These are phyloP conservation scores for Eurystomus gularis DNA, from an alignment of 2,113 vertebrate genomes.

Conservation along the genomic window DNA sequence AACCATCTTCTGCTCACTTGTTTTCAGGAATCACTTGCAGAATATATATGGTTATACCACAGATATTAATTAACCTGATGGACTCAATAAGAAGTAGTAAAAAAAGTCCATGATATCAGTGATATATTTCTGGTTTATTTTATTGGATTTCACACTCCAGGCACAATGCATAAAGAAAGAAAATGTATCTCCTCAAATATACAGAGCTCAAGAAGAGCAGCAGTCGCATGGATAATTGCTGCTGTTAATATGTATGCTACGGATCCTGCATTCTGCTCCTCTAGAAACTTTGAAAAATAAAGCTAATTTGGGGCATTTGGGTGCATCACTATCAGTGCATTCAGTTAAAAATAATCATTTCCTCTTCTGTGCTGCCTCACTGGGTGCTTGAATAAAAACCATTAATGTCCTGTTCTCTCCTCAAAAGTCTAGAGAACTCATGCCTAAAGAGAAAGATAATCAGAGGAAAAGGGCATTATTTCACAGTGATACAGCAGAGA, in stretches of 20 bases:
- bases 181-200: background rate
- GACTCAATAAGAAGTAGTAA: background rate
- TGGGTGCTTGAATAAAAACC: conserved; percentile 24
- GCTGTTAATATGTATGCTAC: conserved; percentile 9
- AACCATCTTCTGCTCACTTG: background rate
- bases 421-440: background rate
- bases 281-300: conserved; percentile 42
- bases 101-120: background rate
- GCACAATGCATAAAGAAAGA: background rate
- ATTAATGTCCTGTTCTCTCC: background rate
- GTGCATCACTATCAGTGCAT: conserved; percentile 10
- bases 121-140: background rate
- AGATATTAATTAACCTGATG: conserved; percentile 9
- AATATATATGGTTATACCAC: background rate
- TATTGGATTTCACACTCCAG: conserved; percentile 6
- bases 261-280: background rate
- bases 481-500: background rate
- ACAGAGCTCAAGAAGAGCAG: background rate
- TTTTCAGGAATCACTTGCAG: background rate
- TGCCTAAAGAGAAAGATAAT: background rate
- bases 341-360: conserved; percentile 56
- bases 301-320: conserved; percentile 23
- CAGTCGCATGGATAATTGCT: background rate
- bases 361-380: background rate
- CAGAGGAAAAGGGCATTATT: background rate